phyloP scores from a whole-genome alignment of 2,113 vertebrate species.

The Sphaerodactylus townsendi region DNA sequence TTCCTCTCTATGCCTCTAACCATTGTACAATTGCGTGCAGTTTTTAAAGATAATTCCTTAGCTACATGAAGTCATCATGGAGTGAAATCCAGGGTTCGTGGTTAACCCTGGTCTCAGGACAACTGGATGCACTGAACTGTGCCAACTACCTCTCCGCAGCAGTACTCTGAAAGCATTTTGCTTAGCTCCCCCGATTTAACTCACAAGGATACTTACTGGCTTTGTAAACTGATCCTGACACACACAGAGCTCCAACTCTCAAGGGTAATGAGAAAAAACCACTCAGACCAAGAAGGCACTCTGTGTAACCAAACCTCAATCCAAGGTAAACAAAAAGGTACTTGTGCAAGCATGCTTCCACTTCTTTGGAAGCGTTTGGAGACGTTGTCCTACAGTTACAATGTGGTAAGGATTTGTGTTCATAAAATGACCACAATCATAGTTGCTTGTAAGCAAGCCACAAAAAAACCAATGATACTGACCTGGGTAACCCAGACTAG shows the following conservation, averaged over 20 bases:
- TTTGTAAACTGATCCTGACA: too few relatives aligned
- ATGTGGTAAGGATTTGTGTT: background rate
- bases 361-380: too few relatives aligned
- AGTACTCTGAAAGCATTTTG: background rate
- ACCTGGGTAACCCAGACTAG: too few relatives aligned
- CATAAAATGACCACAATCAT: background rate
- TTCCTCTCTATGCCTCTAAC: background rate
- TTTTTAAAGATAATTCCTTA: background rate
- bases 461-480: background rate
- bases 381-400: too few relatives aligned
- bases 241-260: background rate
- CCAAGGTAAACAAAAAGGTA: too few relatives aligned
- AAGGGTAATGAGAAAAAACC: background rate
- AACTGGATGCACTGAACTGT: background rate
- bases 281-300: background rate
- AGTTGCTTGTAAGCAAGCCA: background rate
- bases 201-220: background rate
- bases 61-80: background rate
- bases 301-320: background rate
- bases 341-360: too few relatives aligned
- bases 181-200: background rate
- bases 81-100: background rate
- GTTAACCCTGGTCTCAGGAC: background rate
- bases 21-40: background rate
- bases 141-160: background rate